Base-by-base conservation (phyloP, 1,140 invertebrate genomes). In the Andricus grossulariae region DNA sequence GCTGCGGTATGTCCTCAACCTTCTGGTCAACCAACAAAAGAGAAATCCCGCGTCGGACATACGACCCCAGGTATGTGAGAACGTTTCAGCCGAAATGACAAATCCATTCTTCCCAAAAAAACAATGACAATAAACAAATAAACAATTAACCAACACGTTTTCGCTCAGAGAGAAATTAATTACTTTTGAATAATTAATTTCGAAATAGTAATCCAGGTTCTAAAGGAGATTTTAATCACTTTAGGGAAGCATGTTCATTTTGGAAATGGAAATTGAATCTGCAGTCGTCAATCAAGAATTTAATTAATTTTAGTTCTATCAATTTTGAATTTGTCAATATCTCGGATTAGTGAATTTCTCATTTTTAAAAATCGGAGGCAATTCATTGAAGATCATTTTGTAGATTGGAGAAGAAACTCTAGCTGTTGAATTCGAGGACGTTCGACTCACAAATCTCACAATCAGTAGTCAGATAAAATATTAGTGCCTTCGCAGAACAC, bases 51-150 rank as follows among this genome's bases (percentile, higher is more conserved):
- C 84, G 76, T 91, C 74, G 89, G 90, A 88, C 88, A 92, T 79
- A 90, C 87, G 45, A 91, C 90, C 25, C 89, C 91, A 90, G 91
- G 91, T 92, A 91, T 86, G 89, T 90, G 83, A 82, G 52, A 71
- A 80, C 50, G 74, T 50, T 78, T 54, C 49, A 73, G 54, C 10
- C 49, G 52, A 73, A 52, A 73, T 12, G n/a, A 70, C 45, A 25
- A 70, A 32, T 70, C 25, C 21, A 70, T 25, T 70, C 16, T 32
- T 32, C 25, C 60, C 1, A n/a, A 19, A 19, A 11, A 70, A 25
- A 25, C 6, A 25, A 70, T 32, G 12, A 13, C 15, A 70, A 70
- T 13, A 70, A 19, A 32, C 21, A 32, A 70, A 15, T 45, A 18
- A 70, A 70, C 11, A 39, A 15, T 5, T 32, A 21, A 18, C n/a